Evolutionary conservation across 2,888 invertebrate genomes (phyloP).

Genomic region (Phortica okadai): DNA sequence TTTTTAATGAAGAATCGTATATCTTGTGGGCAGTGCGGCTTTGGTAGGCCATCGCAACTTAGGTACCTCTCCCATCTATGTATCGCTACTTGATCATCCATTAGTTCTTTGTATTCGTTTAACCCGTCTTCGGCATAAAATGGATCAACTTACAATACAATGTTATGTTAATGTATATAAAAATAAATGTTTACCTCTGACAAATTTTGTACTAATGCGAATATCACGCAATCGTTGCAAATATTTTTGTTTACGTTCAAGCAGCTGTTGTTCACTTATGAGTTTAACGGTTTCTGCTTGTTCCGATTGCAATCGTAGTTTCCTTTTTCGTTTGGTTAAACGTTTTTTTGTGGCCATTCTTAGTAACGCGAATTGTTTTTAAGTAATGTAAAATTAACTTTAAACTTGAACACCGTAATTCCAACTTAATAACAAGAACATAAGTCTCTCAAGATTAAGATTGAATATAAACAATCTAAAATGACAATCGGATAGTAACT

Average conservation of each 20-base stretch:
- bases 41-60: slow-evolving; percentile 66
- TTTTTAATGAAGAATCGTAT: slow-evolving; percentile 62
- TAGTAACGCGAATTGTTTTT: neutral
- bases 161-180: too few species aligned
- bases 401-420: neutral
- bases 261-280: neutral
- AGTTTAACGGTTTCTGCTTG: neutral
- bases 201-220: slow-evolving; percentile 43
- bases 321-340: neutral
- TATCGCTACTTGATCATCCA: slow-evolving; percentile 31
- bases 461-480: neutral
- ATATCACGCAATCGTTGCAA: slow-evolving; percentile 57
- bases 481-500: neutral
- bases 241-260: slow-evolving; percentile 50
- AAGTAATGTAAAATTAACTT: neutral
- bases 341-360: neutral
- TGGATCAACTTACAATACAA: neutral
- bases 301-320: neutral
- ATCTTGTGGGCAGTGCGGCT: slow-evolving; percentile 60
- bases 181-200: slow-evolving; percentile 53
- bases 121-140: neutral
- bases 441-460: neutral
- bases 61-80: slow-evolving; percentile 63
- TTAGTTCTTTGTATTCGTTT: neutral
- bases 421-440: slow-evolving; percentile 2